Base-by-base conservation (phyloP, 2,888 invertebrate genomes). In the Herminia tarsipennalis region DNA sequence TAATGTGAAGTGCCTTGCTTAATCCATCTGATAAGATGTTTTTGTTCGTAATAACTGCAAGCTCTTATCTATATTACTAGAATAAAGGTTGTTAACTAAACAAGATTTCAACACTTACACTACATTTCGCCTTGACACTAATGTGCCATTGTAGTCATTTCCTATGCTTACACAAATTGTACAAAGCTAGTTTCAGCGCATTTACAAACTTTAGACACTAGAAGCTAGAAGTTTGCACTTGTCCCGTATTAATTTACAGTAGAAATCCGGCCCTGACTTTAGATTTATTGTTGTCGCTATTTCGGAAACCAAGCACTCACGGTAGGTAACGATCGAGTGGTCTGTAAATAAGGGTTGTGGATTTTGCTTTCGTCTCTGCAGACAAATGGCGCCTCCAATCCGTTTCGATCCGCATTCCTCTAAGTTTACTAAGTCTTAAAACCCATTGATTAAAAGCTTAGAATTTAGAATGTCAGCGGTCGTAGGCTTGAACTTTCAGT, bases 301-400 rank as follows among this genome's bases (percentile, higher is more conserved):
- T 70, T 58, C 47, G 67, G 48, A 48, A 63, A 45, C 58, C 45
- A 39, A 54, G 50, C 41, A 54, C 63, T 70, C 58, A 56, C 56
- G 45, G 52, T 52, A 59, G 54, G 52, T 53, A 62, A 57, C 70
- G 73, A 73, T 76, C 69, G 67, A 78, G 75, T 68, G 73, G 63
- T 69, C 62, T 65, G 71, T 70, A 80, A 78, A 80, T 78, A 78
- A 66, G 64, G 64, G 57, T 54, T 65, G 61, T 61, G 54, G 75
- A 72, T 74, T 78, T 76, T 70, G 70, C 67, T 69, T 66, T 66
- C 58, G 63, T 57, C 58, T 59, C 53, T 53, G 50, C 66, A 70
- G 72, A 78, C 76, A 73, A 76, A 78, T 74, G 67, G 67, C 47
- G 50, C 37, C 47, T 54, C 50, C 58, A 62, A 64, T 59, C 55